phyloP scores from a whole-genome alignment of 2,888 invertebrate genomes.

The Andrena bucephala region DNA sequence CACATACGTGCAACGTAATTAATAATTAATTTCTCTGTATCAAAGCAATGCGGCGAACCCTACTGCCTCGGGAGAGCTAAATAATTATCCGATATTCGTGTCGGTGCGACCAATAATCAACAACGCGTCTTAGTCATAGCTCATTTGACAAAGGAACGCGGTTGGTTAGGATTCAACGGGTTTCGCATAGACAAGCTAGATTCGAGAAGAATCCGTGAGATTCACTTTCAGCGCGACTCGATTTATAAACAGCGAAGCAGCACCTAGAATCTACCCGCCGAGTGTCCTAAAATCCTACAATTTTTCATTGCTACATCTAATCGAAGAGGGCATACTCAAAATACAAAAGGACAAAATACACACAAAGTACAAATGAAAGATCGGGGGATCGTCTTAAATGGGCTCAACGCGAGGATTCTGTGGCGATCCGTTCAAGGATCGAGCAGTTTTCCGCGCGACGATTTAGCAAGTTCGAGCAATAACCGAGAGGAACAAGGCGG shows the following conservation, averaged over 20 bases:
- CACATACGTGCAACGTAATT: constrained; percentile 57
- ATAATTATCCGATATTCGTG: constrained; percentile 61
- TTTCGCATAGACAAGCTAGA: background rate
- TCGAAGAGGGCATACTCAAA: too few species aligned
- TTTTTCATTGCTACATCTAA: too few species aligned
- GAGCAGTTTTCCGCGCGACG: constrained; percentile 44
- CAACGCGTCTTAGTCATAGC: constrained; percentile 18
- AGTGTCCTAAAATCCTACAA: too few species aligned
- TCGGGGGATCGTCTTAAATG: background rate
- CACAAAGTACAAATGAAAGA: background rate
- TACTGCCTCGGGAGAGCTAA: constrained; percentile 55
- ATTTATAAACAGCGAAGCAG: background rate
- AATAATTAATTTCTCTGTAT: constrained; percentile 63
- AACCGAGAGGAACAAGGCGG: constrained; percentile 53
- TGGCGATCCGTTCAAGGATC: constrained; percentile 34
- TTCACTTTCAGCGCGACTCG: background rate
- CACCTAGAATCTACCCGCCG: background rate
- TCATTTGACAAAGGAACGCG: constrained; percentile 4
- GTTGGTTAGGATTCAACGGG: background rate
- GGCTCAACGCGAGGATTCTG: constrained; percentile 3
- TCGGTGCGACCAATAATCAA: constrained; percentile 37
- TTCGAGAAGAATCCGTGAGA: background rate
- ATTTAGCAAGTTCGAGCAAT: constrained; percentile 58
- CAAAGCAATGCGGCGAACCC: constrained; percentile 53
- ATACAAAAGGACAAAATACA: too few species aligned